These are phyloP conservation scores for Lipotes vexillifer DNA, from an alignment of 2,113 vertebrate genomes.

Conservation along the genomic window DNA sequence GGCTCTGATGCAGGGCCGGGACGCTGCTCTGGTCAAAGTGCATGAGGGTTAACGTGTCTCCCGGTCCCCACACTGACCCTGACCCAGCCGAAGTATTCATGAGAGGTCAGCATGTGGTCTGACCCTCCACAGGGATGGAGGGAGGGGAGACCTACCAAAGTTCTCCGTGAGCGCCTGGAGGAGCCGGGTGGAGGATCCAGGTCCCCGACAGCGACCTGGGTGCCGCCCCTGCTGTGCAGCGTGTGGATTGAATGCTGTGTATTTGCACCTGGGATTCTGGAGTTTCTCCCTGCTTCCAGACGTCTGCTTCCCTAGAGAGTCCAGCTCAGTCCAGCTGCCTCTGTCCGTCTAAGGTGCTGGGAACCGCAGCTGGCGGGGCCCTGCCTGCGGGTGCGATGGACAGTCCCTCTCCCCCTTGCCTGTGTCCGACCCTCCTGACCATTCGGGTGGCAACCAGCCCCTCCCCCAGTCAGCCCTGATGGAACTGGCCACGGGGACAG, in stretches of 20 bases:
- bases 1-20: fast-evolving
- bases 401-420: neutral
- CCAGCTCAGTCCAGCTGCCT: neutral
- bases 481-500: neutral
- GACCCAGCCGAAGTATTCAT: fast-evolving
- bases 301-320: neutral
- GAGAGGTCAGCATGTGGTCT: neutral
- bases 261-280: neutral
- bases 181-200: neutral
- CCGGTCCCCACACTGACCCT: neutral
- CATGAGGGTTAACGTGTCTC: fast-evolving
- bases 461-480: neutral
- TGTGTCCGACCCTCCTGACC: fast-evolving
- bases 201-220: neutral
- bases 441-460: neutral
- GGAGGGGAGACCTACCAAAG: neutral
- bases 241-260: neutral
- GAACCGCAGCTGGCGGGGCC: neutral
- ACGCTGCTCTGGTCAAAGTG: neutral
- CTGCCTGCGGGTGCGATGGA: too few relatives aligned
- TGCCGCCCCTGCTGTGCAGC: neutral
- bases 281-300: neutral
- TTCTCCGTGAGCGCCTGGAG: neutral
- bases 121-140: neutral
- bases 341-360: neutral